Evolutionary conservation across 2,797 vertebrate species (phyloP), one percentile per base, ranked within the genome.

Genomic region (Moxostoma hubbsi): DNA sequence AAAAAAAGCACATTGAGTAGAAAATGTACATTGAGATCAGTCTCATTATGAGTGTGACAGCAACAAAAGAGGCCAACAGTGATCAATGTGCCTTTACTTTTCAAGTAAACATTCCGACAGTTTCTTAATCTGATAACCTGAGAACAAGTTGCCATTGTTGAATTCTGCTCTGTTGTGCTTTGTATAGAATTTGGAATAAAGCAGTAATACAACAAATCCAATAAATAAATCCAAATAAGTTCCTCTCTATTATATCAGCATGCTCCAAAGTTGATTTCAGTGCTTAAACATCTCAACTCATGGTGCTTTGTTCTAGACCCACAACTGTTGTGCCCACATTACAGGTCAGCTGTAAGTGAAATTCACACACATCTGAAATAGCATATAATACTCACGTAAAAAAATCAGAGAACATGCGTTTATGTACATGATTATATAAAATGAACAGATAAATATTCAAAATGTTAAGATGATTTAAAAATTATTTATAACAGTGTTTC

Each of bases 21-120:
- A 61, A 16, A 65, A 13, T 8, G 67, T 47, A 54, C 57, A 85
- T 89, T 88, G 64, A 85, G 79, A 77, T 86, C 81, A 62, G 81
- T 86, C 83, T 81, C 83, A 80, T 12, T 82, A 36, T 61, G 77
- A 65, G 15, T 51, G 43, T 67, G 58, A 65, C 8, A 45, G 9
- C 49, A 63, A 58, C 59, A 55, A 36, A 45, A 74, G 65, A 50
- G 70, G 10, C 13, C 6, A 11, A 46, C 43, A 10, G 8, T 58
- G 54, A 43, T 53, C 59, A 62, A 59, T 53, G 57, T 75, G 36
- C 65, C 73, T 75, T 77, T 12, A 68, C 55, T 62, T 57, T 67
- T 72, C 49, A 75, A n/a, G 53, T 43, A 72, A 81, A 76, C 50
- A 9, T 74, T 61, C 36, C 7, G 54, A 57, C 46, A 58, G 54